These are phyloP conservation scores for Platysternon megacephalum DNA, from an alignment of 2,113 vertebrate genomes.

Conservation along the genomic window DNA sequence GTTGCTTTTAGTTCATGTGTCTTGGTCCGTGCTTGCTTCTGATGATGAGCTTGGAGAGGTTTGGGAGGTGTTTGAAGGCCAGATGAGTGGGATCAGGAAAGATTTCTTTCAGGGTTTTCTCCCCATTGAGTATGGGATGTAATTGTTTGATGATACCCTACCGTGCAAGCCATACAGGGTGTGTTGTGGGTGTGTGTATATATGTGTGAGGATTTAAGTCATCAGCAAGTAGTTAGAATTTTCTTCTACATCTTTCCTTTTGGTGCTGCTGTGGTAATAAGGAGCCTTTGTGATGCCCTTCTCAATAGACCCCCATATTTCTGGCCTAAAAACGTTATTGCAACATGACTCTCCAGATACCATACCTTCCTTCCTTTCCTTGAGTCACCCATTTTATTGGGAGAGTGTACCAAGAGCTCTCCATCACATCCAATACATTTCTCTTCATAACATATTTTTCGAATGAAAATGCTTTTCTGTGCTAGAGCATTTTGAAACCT, in stretches of 20 bases:
- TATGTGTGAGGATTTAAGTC: background rate
- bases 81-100: background rate
- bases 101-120: background rate
- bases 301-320: background rate
- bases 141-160: background rate
- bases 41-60: background rate
- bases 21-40: background rate
- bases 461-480: constrained; percentile 7
- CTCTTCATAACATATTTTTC: background rate
- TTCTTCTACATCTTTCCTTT: background rate
- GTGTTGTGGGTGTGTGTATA: too few relatives aligned
- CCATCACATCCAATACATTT: background rate
- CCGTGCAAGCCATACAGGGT: too few relatives aligned
- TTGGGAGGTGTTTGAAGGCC: background rate
- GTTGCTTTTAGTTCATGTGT: background rate
- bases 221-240: background rate
- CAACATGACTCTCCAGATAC: background rate
- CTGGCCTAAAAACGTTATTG: background rate
- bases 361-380: background rate
- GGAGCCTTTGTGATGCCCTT: background rate
- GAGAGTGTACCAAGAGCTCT: background rate
- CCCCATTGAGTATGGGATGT: background rate
- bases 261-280: background rate
- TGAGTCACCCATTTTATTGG: background rate
- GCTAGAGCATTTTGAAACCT: constrained; percentile 8